phyloP scores from a whole-genome alignment of 2,797 vertebrate species.

The Anolis apletophallus region DNA sequence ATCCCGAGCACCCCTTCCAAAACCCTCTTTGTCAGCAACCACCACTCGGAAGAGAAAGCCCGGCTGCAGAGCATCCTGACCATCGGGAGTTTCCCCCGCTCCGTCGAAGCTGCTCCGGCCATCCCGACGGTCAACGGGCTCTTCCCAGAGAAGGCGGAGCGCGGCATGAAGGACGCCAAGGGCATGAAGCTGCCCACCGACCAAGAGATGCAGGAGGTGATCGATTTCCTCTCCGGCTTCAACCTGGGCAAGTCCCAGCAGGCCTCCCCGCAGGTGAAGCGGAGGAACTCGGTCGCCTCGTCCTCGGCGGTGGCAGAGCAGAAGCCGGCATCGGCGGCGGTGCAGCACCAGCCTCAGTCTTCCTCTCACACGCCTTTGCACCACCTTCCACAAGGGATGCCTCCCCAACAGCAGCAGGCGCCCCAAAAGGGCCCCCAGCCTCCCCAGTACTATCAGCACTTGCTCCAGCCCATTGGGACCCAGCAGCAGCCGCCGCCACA shows the following conservation, averaged over 20 bases:
- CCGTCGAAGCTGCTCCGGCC: too few relatives aligned
- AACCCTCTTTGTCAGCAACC: conserved; percentile 81
- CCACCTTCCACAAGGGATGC: conserved; percentile 79
- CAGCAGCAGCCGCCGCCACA: conserved; percentile 83
- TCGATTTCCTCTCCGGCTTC: conserved; percentile 98
- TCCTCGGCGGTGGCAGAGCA: conserved; percentile 85
- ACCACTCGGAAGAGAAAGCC: conserved; percentile 82
- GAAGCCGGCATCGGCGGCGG: conserved; percentile 81
- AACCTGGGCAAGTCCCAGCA: conserved; percentile 99
- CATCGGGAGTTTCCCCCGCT: conserved; percentile 83
- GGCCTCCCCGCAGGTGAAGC: conserved; percentile 92
- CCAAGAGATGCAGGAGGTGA: conserved; percentile 99
- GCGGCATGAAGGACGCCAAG: conserved; percentile 87
- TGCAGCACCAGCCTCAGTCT: conserved; percentile 82
- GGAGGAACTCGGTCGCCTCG: conserved; percentile 92
- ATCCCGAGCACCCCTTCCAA: conserved; percentile 93
- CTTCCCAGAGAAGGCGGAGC: conserved; percentile 74
- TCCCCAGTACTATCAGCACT: conserved; percentile 91
- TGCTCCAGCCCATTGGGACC: conserved; percentile 91
- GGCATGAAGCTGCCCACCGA: conserved; percentile 98
- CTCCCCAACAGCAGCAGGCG: conserved; percentile 79
- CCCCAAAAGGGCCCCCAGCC: conserved; percentile 75
- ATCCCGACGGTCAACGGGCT: conserved; percentile 80
- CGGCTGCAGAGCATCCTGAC: conserved; percentile 90
- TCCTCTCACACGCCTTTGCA: conserved; percentile 84